Evolutionary conservation across 2,113 vertebrate species (phyloP).

Genomic region (Maccullochella peelii): DNA sequence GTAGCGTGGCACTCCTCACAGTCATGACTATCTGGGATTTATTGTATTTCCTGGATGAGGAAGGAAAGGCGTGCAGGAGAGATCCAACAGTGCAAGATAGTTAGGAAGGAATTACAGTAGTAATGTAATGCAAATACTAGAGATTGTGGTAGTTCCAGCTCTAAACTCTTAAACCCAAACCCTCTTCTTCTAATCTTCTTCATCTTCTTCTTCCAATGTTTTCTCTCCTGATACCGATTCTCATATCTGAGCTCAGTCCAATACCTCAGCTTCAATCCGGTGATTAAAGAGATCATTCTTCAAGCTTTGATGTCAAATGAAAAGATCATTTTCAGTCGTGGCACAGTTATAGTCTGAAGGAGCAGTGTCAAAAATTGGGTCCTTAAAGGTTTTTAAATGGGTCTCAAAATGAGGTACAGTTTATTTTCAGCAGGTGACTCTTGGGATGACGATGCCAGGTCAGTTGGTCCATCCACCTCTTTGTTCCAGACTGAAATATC

Average conservation of each 20-base stretch:
- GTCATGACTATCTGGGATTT: not conserved
- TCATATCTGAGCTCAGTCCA: not conserved
- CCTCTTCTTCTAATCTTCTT: not conserved
- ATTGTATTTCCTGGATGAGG: not conserved
- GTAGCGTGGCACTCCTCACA: not conserved
- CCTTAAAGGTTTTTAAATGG: constrained; percentile 8
- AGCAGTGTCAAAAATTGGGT: not conserved
- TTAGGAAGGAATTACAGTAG: not conserved
- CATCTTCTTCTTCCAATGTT: too few relatives aligned
- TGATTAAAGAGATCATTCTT: too few relatives aligned
- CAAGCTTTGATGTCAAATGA: too few relatives aligned
- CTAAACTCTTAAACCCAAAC: not conserved
- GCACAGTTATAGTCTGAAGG: not conserved
- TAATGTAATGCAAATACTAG: not conserved
- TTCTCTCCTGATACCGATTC: not conserved
- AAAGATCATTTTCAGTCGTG: not conserved
- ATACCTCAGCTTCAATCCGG: too few relatives aligned
- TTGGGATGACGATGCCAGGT: not conserved
- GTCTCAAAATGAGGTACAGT: not conserved
- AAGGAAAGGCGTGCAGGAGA: not conserved
- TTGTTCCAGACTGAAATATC: not conserved
- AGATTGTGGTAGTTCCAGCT: not conserved
- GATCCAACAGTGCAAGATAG: not conserved
- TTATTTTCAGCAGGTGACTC: constrained; percentile 2
- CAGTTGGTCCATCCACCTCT: not conserved